These are phyloP conservation scores for Bibio marci DNA, from an alignment of 2,888 invertebrate genomes.

Conservation along the genomic window DNA sequence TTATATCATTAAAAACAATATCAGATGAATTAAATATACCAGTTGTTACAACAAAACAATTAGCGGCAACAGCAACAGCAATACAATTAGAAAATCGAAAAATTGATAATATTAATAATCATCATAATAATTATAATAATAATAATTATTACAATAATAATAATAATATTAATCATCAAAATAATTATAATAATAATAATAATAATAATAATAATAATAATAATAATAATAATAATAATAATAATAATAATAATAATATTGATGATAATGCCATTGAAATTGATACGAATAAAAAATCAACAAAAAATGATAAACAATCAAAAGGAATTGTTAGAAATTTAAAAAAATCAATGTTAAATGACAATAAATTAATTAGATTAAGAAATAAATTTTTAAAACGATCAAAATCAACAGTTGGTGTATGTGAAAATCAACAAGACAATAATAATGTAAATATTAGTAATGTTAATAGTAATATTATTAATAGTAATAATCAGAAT, in stretches of 20 bases:
- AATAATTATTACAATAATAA: no score
- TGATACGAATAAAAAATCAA: no score
- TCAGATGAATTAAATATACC: constrained; percentile 42
- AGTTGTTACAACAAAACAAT: constrained; percentile 11
- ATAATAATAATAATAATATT: constrained; percentile 10
- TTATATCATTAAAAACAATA: constrained; percentile 45
- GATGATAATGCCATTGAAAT: constrained; percentile 6
- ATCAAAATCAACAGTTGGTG: constrained; percentile 11
- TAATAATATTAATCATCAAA: no score
- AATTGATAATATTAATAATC: no score
- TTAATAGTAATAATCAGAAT: constrained; percentile 8
- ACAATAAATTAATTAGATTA: constrained; percentile 11
- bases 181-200: neutral
- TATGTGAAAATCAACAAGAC: neutral
- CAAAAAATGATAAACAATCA: constrained; percentile 1
- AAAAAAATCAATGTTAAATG: constrained; percentile 14
- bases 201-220: neutral
- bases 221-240: constrained; percentile 2
- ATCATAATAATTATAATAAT: no score
- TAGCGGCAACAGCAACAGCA: neutral
- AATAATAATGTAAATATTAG: neutral
- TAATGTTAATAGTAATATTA: neutral
- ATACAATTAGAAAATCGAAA: neutral
- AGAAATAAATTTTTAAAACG: constrained; percentile 12
- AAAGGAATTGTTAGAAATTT: constrained; percentile 11